Base-by-base conservation (phyloP, 2,797 vertebrate genomes). In the Squalus acanthias region DNA sequence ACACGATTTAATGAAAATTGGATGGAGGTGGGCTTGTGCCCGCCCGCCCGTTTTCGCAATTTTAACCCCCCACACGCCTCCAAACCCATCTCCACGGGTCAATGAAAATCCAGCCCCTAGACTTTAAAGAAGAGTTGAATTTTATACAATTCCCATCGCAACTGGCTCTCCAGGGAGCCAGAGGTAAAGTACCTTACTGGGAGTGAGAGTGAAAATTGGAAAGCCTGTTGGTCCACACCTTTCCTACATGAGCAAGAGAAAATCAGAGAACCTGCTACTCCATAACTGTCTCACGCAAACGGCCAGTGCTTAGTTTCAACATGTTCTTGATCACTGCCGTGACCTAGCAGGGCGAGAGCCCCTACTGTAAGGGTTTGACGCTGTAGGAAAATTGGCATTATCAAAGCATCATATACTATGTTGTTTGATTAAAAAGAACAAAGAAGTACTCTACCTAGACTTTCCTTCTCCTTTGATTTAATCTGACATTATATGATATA, bases 401-500 rank as follows among this genome's bases (percentile, higher is more conserved):
- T 93, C 2, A 4, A 39, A 93, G 67, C 46, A 67, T 24, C 57
- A 91, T 91, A 15, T 69, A 20, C 20, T 46, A 67, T 69, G 46
- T 46, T 69, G 65, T 85, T 69, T 65, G 91, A 93, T 69, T 67
- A 24, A 22, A 46, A 69, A 93, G 60, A 20, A 22, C 65, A 17
- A 12, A 65, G 39, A 92, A 92, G 6, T 65, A 63, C 17, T 92
- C 6, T 39, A 39, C 33, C 60, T 65, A n/a, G 60, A 92, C 89
- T 92, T 92, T 67, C 60, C 26, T 89, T 89, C 53, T 57, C 53
- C 82, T 50, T 50, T 92, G 89, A 67, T 92, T 39, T 60, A 39
- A 65, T 39, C 29, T 92, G 89, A 65, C 89, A 65, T 92, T 63
- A 92, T 92, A 39, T 92, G 89, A 92, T 92, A 65, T 39, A 92